These are phyloP conservation scores for Catostomus latipinnis DNA, from an alignment of 2,797 vertebrate species.

Conservation along the genomic window DNA sequence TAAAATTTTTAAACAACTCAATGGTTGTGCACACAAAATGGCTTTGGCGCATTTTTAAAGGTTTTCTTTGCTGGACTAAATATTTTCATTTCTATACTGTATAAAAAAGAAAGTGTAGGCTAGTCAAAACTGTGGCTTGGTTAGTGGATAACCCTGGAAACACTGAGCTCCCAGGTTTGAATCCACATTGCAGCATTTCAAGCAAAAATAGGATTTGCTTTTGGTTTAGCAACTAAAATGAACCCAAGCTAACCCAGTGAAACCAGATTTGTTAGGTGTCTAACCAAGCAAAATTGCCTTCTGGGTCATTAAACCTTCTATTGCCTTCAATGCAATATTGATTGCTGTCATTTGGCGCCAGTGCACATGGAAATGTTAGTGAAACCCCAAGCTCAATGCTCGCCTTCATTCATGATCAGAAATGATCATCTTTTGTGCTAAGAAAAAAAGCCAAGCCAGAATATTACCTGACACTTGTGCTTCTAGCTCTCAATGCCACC, in stretches of 20 bases:
- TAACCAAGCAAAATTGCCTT: constrained; percentile 37
- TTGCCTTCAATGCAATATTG: constrained; percentile 6
- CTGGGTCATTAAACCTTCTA: constrained; percentile 40
- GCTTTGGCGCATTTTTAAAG: neutral
- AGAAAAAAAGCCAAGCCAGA: constrained; percentile 23
- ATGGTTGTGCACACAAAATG: too few species aligned
- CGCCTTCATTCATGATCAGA: constrained; percentile 32
- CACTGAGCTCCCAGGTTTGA: neutral
- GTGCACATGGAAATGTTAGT: constrained; percentile 25
- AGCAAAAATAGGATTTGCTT: too few species aligned
- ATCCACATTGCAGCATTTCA: neutral
- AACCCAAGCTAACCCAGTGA: neutral
- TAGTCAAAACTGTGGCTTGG: neutral
- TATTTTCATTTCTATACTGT: neutral
- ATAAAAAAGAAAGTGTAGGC: neutral
- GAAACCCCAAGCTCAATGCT: constrained; percentile 36
- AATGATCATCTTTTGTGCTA: constrained; percentile 44
- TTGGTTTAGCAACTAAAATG: neutral
- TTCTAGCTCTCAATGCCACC: constrained; percentile 37
- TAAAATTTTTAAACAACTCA: constrained; percentile 12
- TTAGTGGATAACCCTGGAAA: neutral
- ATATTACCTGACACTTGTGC: constrained; percentile 13
- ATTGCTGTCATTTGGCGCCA: constrained; percentile 48
- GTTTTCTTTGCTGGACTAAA: neutral
- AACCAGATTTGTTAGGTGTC: neutral